phyloP scores from a whole-genome alignment of 2,113 vertebrate species.

The Naja naja region DNA sequence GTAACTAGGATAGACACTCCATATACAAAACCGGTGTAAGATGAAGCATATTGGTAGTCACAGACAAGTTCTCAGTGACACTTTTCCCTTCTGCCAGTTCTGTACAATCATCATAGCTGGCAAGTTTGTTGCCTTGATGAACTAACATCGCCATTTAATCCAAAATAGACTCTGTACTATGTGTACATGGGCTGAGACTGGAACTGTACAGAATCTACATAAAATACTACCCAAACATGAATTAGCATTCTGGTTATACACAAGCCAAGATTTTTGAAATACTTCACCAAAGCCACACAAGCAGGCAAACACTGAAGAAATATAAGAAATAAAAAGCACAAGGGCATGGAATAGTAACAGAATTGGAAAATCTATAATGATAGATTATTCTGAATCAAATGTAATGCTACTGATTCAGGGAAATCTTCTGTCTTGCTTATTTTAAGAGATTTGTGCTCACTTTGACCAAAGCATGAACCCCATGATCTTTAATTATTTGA shows the following conservation, averaged over 20 bases:
- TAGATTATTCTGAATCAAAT: neutral
- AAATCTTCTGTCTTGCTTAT: constrained; percentile 19
- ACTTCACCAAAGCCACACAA: neutral
- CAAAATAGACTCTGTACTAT: neutral
- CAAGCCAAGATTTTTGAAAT: constrained; percentile 8
- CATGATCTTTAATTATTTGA: constrained; percentile 39
- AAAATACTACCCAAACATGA: neutral
- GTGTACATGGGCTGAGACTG: neutral
- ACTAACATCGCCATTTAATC: neutral
- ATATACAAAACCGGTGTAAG: neutral
- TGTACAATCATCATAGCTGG: neutral
- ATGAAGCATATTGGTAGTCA: neutral
- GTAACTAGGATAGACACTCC: neutral
- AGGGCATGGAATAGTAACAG: neutral
- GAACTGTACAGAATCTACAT: neutral
- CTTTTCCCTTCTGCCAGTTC: neutral
- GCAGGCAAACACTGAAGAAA: neutral
- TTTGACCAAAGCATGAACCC: constrained; percentile 37
- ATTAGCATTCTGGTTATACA: neutral
- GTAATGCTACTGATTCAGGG: neutral
- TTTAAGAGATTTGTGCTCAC: constrained; percentile 30
- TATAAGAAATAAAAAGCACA: neutral
- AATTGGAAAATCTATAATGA: neutral
- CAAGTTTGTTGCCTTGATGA: neutral
- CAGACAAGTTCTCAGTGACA: neutral